A percentile compares a stretch with the other conserved stretches of the same genome.
phyloP scores from a whole-genome alignment of 2,113 vertebrate genomes.

The Eolophus roseicapilla region DNA sequence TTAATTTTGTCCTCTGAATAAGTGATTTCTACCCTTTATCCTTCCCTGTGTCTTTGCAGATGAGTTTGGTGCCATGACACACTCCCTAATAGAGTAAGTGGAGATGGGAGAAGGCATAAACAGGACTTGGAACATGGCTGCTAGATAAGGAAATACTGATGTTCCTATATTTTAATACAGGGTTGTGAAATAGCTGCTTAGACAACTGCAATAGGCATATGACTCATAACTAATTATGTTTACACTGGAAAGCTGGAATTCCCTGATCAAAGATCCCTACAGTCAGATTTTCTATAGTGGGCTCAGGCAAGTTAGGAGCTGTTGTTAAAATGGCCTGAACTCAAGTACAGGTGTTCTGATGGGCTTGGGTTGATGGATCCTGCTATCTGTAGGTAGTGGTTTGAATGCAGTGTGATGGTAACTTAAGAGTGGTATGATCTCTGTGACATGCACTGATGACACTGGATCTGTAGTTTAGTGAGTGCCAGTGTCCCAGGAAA shows the following conservation, averaged over 20 bases:
- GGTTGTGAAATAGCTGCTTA: slow-evolving; percentile 22
- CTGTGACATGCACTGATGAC: not conserved
- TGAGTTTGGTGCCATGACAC: not conserved
- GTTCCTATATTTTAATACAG: slow-evolving; percentile 1
- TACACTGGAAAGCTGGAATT: slow-evolving; percentile 27
- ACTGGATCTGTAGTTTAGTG: not conserved
- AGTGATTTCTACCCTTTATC: not conserved
- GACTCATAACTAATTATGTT: not conserved
- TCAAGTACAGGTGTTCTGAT: not conserved
- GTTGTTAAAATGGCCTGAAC: not conserved
- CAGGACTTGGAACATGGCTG: not conserved
- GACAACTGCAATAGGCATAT: not conserved
- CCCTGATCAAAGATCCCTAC: not conserved
- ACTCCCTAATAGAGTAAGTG: not conserved
- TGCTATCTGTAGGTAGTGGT: not conserved
- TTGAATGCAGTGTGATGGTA: not conserved
- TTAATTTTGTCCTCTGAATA: not conserved
- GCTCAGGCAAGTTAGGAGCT: not conserved
- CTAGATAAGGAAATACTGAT: not conserved
- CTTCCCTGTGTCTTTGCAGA: not conserved
- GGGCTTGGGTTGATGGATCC: not conserved
- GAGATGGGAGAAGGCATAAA: not conserved
- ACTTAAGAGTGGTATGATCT: not conserved
- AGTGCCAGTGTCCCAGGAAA: not conserved
- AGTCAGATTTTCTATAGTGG: not conserved